Conservation (phyloP, 2,113 vertebrate species). For the pig (Sus scrofa) region DNA sequence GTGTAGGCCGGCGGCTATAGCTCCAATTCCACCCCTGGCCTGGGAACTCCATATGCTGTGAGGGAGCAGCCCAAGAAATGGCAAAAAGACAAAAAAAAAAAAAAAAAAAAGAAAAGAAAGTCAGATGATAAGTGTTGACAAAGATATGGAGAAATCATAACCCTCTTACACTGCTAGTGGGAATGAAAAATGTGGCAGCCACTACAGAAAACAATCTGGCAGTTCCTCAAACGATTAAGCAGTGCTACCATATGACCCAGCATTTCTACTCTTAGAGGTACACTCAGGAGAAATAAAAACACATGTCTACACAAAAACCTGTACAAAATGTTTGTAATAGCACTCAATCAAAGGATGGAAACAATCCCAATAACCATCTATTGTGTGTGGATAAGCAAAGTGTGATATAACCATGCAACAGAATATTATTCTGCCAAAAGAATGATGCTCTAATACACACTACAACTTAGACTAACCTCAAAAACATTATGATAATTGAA, state of each 20-base stretch:
- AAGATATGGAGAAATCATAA: background rate
- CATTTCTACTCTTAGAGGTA: background rate
- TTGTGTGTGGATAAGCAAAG: background rate
- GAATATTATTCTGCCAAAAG: background rate
- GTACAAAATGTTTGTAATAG: background rate
- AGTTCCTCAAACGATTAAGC: background rate
- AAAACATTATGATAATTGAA: background rate
- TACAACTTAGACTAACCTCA: background rate
- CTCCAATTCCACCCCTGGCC: too few relatives aligned
- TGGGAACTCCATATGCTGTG: too few relatives aligned
- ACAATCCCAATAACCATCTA: background rate
- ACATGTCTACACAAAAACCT: background rate
- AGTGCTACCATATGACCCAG: background rate
- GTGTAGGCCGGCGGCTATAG: too few relatives aligned
- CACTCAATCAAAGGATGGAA: background rate
- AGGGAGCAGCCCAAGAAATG: too few relatives aligned
- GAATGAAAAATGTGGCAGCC: background rate
- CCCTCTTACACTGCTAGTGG: background rate
- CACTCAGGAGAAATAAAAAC: conserved; percentile 5
- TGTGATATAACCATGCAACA: background rate
- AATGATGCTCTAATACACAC: background rate
- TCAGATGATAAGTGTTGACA: background rate
- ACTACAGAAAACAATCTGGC: background rate
- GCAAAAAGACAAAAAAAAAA: too few relatives aligned
- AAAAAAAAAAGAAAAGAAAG: too few relatives aligned